Conservation (phyloP, 2,888 invertebrate genomes). For the Orgyia antiqua region DNA sequence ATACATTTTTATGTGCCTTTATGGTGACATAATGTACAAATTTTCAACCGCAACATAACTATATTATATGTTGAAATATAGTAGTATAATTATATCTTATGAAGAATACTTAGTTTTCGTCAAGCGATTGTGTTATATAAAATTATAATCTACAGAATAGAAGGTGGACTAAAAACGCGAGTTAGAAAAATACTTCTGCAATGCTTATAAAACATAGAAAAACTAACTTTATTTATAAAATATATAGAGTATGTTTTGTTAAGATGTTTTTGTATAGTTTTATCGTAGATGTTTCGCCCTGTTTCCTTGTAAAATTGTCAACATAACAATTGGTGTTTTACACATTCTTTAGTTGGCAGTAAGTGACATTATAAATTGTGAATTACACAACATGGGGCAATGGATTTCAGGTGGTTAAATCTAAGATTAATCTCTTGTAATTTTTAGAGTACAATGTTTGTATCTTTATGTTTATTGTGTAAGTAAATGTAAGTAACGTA, state of each 20-base stretch:
- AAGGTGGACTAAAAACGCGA: constrained; percentile 24
- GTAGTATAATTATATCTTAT: constrained; percentile 24
- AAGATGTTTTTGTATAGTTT: constrained; percentile 13
- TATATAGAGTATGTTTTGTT: constrained; percentile 19
- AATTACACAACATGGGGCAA: constrained; percentile 19
- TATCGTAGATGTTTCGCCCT: constrained; percentile 50
- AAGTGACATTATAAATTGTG: constrained; percentile 19
- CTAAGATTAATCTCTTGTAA: constrained; percentile 7
- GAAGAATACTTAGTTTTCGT: constrained; percentile 25
- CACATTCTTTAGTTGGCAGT: constrained; percentile 30
- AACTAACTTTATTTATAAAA: neutral
- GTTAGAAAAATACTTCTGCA: constrained; percentile 29
- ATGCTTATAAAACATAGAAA: constrained; percentile 9
- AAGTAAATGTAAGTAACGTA: constrained; percentile 1
- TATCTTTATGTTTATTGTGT: constrained; percentile 5
- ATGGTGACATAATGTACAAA: too few relatives aligned
- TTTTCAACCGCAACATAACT: too few relatives aligned
- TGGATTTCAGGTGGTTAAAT: constrained; percentile 3
- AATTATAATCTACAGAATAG: constrained; percentile 32
- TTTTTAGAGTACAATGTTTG: constrained; percentile 6
- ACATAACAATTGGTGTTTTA: constrained; percentile 44
- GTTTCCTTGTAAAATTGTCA: constrained; percentile 61
- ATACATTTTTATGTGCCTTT: too few relatives aligned
- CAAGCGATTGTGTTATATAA: constrained; percentile 26
- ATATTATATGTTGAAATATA: constrained; percentile 15